Percentiles rank a stretch among this genome's conserved stretches.
phyloP scores from a whole-genome alignment of 2,113 vertebrate genomes.

The Propithecus coquereli region DNA sequence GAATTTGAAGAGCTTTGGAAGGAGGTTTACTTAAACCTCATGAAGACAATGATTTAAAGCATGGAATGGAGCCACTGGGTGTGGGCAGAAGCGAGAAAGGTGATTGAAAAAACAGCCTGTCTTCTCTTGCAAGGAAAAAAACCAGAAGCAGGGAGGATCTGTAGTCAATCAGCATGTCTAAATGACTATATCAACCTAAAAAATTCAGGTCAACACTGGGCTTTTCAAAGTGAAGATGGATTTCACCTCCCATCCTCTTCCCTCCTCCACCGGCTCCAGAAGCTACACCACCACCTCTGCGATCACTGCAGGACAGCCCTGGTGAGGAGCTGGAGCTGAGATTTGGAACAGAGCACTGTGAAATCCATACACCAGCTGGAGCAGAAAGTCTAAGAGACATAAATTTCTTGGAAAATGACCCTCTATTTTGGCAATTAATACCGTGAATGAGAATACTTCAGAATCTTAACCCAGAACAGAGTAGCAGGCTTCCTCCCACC shows the following conservation, averaged over 20 bases:
- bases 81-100: constrained; percentile 77
- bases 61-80: constrained; percentile 74
- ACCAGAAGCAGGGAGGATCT: constrained; percentile 69
- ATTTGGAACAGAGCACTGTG: constrained; percentile 72
- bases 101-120: constrained; percentile 76
- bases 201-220: background rate
- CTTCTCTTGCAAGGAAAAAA: constrained; percentile 68
- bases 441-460: constrained; percentile 57
- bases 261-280: background rate
- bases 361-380: constrained; percentile 74
- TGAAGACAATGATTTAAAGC: constrained; percentile 79
- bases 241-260: constrained; percentile 36
- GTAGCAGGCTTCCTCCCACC: background rate
- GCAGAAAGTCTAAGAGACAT: constrained; percentile 69
- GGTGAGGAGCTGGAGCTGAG: constrained; percentile 74
- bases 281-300: background rate
- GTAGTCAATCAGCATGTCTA: constrained; percentile 72
- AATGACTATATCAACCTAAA: constrained; percentile 26
- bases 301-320: constrained; percentile 59
- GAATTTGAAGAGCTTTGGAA: constrained; percentile 76
- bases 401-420: constrained; percentile 80
- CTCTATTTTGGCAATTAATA: constrained; percentile 70
- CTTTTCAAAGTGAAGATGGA: constrained; percentile 72
- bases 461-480: background rate
- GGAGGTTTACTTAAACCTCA: constrained; percentile 76